Percentiles rank a stretch among this genome's conserved stretches.
Conservation (phyloP, 2,888 invertebrate genomes). For the Cheilosia impressa region DNA sequence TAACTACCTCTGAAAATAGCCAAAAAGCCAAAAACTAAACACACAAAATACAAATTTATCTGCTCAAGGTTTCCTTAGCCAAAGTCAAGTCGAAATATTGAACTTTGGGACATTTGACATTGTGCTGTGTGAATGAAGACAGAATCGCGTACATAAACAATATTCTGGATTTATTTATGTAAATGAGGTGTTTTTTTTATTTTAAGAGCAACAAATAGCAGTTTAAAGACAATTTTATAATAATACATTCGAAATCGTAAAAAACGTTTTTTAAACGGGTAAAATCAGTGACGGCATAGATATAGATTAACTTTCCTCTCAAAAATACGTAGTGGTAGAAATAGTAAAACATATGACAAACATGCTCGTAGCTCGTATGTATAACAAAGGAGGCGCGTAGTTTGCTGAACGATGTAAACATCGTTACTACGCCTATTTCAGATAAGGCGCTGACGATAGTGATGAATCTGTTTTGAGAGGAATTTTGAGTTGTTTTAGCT, state of each 20-base stretch:
- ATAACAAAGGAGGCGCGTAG: background rate
- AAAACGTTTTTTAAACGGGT: too few relatives aligned
- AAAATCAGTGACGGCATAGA: background rate
- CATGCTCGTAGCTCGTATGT: too few relatives aligned
- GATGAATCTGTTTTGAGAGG: background rate
- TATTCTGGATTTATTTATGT: background rate
- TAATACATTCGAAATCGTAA: too few relatives aligned
- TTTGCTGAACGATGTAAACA: background rate
- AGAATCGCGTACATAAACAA: background rate
- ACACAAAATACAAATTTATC: background rate
- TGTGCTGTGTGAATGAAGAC: background rate
- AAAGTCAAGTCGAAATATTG: constrained; percentile 43
- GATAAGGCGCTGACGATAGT: background rate
- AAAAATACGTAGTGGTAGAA: too few relatives aligned
- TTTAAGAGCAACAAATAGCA: too few relatives aligned
- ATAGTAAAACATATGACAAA: too few relatives aligned
- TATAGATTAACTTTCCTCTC: too few relatives aligned
- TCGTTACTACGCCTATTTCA: background rate
- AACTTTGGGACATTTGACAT: constrained; percentile 41
- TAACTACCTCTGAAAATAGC: background rate
- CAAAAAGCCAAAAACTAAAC: background rate
- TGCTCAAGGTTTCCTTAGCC: constrained; percentile 5
- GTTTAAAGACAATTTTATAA: too few relatives aligned
- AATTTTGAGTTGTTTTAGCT: too few relatives aligned
- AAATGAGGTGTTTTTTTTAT: too few relatives aligned